Base-by-base conservation (phyloP, 2,113 vertebrate genomes). In the Atrichornis clamosus region DNA sequence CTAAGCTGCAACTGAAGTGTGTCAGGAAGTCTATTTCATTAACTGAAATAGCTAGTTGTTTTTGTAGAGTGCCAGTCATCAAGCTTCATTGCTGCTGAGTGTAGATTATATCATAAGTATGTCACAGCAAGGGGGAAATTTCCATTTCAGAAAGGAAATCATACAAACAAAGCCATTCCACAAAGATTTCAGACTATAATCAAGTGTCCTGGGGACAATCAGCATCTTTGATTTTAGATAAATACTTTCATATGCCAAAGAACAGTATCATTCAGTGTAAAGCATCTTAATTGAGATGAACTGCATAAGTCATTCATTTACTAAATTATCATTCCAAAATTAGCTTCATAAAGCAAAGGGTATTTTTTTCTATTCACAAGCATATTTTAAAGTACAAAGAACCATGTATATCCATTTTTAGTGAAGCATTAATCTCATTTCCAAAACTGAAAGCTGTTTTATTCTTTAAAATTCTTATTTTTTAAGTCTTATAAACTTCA, bases 341-440 rank as follows among this genome's bases (percentile, higher is more conserved):
- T 83, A 88, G 49, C 16, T 84, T 90, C 58, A 46, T 78, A 80
- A 92, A 93, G 39, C 30, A 96, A 81, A 94, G 77, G n/a, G 64
- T 89, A 17, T 90, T 68, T 63, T 95, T 94, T 59, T 37, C 46
- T 91, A 60, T 74, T 95, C 55, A 83, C 27, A 53, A 55, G 4
- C 13, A 8, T n/a, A 35, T 87, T 73, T 92, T 91, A 82, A 91
- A 95, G 85, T 35, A 85, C 17, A 52, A 75, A 89, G 24, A 41
- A 69, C 9, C 4, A 3, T 30, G 62, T 30, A 23, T 6, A 46
- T 67, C 27, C 35, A 7, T 20, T 73, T 92, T 83, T 79, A 80
- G 33, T 27, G 47, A 91, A 62, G 24, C 8, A 39, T 65, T 76
- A n/a, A 64, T 70, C 59, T 88, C 7, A 41, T 79, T 93, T 85